Base-by-base conservation (phyloP, 2,113 vertebrate genomes). In the Nothocercus julius region DNA sequence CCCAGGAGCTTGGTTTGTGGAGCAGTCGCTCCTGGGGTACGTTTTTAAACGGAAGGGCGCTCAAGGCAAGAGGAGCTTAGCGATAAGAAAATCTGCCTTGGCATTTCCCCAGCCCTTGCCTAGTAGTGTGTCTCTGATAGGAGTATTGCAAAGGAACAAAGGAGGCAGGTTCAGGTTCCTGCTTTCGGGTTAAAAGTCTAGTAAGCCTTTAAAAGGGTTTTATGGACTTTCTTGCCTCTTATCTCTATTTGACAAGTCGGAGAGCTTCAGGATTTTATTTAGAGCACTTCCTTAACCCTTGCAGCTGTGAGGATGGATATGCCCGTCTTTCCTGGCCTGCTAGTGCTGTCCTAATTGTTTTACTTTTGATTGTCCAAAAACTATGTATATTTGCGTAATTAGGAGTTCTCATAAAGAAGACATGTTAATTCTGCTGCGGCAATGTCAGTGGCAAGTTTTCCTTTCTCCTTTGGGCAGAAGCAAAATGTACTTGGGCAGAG, bases 21-120 rank as follows among this genome's bases (percentile, higher is more conserved):
- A 69, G 42, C 21, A 13, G 27, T 28, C 0, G 1, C 24, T 54
- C 17, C 1, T 22, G 28, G 56, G 0, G 1, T 61, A 5, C 14
- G 13, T 21, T 73, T 49, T 40, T 15, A 69, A 64, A 53, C 22
- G 36, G 45, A 63, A 28, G 3, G 2, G 44, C 85, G 10, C 3
- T 1, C 30, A 13, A 5, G 34, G 44, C 34, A 51, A 40, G n/a
- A 61, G 51, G 9, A n/a, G 30, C 51, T 78, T 34, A 45, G 54
- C 16, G 61, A 73, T 56, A 85, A 54, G 56, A 9, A 75, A 59
- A 86, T 82, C 30, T 11, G 14, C 27, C 56, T 2, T 47, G 44
- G 22, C 42, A 16, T 59, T 70, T 85, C 7, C 25, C 22, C 12
- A 12, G 20, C 67, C 28, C 21, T 22, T n/a, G 20, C 89, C 84